These are phyloP conservation scores for Semotilus atromaculatus DNA, from an alignment of 2,797 vertebrate species.

Conservation along the genomic window DNA sequence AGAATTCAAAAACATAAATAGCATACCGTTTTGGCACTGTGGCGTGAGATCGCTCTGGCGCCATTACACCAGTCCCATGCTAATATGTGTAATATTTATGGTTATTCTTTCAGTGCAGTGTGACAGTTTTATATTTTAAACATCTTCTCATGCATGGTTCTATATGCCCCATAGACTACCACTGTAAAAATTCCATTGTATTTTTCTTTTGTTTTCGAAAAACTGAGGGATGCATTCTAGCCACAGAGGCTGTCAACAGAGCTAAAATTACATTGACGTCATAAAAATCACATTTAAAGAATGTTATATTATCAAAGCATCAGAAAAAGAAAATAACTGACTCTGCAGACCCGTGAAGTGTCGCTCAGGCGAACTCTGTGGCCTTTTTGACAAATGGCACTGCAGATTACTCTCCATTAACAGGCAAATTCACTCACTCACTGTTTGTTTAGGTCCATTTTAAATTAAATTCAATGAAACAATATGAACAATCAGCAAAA, in stretches of 20 bases:
- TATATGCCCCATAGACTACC: background rate
- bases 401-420: conserved; percentile 19
- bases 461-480: conserved; percentile 52
- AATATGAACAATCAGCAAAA: conserved; percentile 47
- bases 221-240: background rate
- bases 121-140: background rate
- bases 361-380: background rate
- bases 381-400: conserved; percentile 28
- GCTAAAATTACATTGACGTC: background rate
- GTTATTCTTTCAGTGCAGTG: background rate
- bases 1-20: no score
- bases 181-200: background rate
- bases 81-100: background rate
- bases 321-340: background rate
- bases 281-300: background rate
- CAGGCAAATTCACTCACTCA: conserved; percentile 15
- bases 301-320: background rate
- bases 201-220: background rate
- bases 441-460: conserved; percentile 43
- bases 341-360: background rate
- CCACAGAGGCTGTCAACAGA: conserved; percentile 17
- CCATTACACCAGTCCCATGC: background rate
- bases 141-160: background rate
- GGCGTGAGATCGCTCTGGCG: no score
- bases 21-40: no score